phyloP scores from a whole-genome alignment of 2,888 invertebrate species.

The Andrena bucephala region DNA sequence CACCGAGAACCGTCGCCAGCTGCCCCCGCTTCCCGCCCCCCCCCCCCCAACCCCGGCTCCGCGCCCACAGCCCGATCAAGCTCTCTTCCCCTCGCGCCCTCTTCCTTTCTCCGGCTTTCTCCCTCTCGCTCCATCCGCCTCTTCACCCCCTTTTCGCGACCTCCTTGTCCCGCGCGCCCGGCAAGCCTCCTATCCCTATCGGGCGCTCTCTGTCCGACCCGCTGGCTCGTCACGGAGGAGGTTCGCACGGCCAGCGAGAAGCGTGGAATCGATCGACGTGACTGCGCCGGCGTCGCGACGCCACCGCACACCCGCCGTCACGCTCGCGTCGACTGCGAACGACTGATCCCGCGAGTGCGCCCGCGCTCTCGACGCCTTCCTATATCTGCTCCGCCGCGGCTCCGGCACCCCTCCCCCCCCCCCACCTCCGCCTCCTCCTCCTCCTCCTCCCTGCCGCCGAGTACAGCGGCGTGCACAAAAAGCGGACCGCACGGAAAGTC shows the following conservation, averaged over 20 bases:
- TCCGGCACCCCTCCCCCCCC: too few species aligned
- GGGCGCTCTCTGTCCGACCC: slow-evolving; percentile 23
- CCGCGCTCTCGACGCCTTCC: slow-evolving; percentile 48
- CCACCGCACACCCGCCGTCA: slow-evolving; percentile 61
- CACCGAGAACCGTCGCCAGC: slow-evolving; percentile 12
- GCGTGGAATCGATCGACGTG: slow-evolving; percentile 79
- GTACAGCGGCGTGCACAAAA: slow-evolving; percentile 21
- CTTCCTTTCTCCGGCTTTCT: slow-evolving; percentile 15
- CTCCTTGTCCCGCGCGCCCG: neutral
- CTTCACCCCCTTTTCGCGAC: neutral
- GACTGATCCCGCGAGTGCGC: slow-evolving; percentile 64
- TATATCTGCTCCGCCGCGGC: slow-evolving; percentile 39
- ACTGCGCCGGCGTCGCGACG: slow-evolving; percentile 83
- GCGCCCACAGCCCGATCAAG: too few species aligned
- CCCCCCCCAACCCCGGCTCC: too few species aligned
- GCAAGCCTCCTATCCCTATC: neutral
- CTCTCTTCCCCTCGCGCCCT: neutral
- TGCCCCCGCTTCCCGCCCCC: slow-evolving; percentile 3
- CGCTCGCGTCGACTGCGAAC: slow-evolving; percentile 49
- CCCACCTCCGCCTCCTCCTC: neutral
- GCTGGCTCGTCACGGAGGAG: neutral
- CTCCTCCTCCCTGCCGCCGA: neutral
- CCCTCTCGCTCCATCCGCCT: neutral
- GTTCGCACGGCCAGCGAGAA: slow-evolving; percentile 22
- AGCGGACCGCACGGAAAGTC: slow-evolving; percentile 12